Percentiles rank a stretch among this genome's conserved stretches.
These are phyloP conservation scores for Cybosia mesomella DNA, from an alignment of 2,888 invertebrate genomes.

Conservation along the genomic window DNA sequence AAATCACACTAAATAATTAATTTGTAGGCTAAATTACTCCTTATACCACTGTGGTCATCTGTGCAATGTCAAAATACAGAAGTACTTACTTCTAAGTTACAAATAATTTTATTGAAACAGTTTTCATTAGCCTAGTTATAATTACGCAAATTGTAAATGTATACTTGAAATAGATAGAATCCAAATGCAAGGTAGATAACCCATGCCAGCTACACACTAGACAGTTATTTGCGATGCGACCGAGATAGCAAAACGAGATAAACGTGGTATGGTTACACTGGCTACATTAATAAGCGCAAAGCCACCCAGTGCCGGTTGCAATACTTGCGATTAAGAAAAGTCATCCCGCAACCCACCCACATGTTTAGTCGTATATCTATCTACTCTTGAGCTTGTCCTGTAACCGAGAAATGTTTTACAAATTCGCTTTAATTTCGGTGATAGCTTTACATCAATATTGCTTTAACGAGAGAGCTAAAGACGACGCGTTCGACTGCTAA, in stretches of 20 bases:
- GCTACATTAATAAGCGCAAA: neutral
- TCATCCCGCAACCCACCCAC: no score
- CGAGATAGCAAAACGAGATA: neutral
- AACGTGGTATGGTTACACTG: neutral
- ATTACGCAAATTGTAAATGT: neutral
- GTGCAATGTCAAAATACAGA: neutral
- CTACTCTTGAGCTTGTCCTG: neutral
- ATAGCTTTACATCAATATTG: neutral
- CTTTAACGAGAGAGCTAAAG: neutral
- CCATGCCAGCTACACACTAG: neutral
- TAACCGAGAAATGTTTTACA: neutral
- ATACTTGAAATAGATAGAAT: neutral
- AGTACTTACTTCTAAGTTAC: neutral
- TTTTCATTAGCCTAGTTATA: slow-evolving; percentile 1
- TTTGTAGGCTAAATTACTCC: no score
- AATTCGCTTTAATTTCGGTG: neutral
- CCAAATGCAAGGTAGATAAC: neutral
- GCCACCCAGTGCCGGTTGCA: neutral
- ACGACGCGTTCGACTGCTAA: no score
- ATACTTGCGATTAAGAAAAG: neutral
- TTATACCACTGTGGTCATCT: no score
- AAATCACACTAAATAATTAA: no score
- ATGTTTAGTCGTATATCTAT: neutral
- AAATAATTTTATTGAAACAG: neutral
- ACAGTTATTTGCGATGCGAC: neutral